Evolutionary conservation across 1,140 invertebrate genomes (phyloP).

Genomic region (Drosophila pachea): DNA sequence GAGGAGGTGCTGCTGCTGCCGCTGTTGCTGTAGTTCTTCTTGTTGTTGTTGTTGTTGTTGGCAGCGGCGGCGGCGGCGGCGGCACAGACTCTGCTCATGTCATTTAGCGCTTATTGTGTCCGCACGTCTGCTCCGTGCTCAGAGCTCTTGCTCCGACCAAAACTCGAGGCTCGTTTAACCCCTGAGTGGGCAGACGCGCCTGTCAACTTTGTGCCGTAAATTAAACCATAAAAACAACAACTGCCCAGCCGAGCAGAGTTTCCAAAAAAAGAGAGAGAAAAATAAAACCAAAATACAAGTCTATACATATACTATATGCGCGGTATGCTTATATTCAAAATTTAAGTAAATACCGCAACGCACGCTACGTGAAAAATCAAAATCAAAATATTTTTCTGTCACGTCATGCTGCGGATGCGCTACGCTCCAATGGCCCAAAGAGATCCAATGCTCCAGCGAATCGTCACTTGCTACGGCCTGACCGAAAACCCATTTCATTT

Average conservation of each 20-base stretch:
- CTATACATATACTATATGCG: background rate
- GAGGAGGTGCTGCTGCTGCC: background rate
- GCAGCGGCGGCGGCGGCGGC: background rate
- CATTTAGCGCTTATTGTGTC: constrained; percentile 75
- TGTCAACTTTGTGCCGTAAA: constrained; percentile 66
- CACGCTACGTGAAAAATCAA: constrained; percentile 58
- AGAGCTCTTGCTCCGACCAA: constrained; percentile 1
- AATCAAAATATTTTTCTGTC: constrained; percentile 56
- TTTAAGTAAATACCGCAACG: constrained; percentile 49
- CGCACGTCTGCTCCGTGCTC: constrained; percentile 56
- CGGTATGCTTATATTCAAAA: constrained; percentile 29
- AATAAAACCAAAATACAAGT: constrained; percentile 2
- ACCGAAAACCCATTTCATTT: constrained; percentile 47
- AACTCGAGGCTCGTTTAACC: constrained; percentile 45
- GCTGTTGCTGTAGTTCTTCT: no score
- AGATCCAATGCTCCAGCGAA: constrained; percentile 49
- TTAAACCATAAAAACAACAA: constrained; percentile 61
- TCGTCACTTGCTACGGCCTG: constrained; percentile 29
- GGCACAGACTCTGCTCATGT: constrained; percentile 42
- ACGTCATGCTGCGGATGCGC: constrained; percentile 59
- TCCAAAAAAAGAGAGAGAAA: constrained; percentile 33
- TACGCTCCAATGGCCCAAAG: constrained; percentile 13
- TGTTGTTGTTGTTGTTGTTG: background rate
- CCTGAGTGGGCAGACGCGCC: constrained; percentile 59
- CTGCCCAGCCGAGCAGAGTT: constrained; percentile 26